Percentiles rank a stretch among this genome's conserved stretches.
Evolutionary conservation across 2,888 invertebrate species (phyloP).

Genomic region (Agrochola lychnidis): DNA sequence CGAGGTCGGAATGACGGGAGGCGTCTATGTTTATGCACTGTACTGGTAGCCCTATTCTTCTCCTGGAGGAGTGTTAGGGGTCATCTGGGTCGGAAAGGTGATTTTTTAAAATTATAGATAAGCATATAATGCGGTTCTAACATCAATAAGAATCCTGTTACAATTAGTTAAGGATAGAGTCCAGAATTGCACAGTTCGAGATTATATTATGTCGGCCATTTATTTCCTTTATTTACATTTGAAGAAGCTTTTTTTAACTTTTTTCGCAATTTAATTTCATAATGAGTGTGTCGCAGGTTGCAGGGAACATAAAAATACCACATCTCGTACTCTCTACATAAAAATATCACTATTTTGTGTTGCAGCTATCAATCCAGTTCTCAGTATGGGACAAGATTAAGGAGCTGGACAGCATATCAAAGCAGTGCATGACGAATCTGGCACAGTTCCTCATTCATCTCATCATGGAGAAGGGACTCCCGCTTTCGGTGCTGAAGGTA

Average conservation of each 20-base stretch:
- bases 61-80: too few species aligned
- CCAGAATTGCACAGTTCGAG: neutral
- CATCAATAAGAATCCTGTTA: neutral
- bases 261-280: neutral
- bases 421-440: conserved; percentile 93
- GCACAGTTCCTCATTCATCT: conserved; percentile 95
- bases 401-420: conserved; percentile 92
- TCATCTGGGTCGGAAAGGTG: too few species aligned
- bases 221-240: neutral
- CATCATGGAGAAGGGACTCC: conserved; percentile 94
- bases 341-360: neutral
- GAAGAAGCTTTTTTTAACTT: neutral
- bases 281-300: neutral
- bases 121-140: neutral
- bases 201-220: neutral
- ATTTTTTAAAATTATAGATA: neutral
- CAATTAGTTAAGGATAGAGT: neutral
- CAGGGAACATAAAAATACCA: neutral
- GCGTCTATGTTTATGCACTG: too few species aligned
- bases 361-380: conserved; percentile 95
- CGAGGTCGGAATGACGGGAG: too few species aligned
- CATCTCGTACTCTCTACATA: neutral
- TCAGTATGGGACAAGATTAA: conserved; percentile 98
- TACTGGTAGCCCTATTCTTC: too few species aligned
- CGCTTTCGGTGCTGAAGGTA: conserved; percentile 96